These are phyloP conservation scores for Phaonia tiefii DNA, from an alignment of 2,888 invertebrate genomes.

Conservation along the genomic window DNA sequence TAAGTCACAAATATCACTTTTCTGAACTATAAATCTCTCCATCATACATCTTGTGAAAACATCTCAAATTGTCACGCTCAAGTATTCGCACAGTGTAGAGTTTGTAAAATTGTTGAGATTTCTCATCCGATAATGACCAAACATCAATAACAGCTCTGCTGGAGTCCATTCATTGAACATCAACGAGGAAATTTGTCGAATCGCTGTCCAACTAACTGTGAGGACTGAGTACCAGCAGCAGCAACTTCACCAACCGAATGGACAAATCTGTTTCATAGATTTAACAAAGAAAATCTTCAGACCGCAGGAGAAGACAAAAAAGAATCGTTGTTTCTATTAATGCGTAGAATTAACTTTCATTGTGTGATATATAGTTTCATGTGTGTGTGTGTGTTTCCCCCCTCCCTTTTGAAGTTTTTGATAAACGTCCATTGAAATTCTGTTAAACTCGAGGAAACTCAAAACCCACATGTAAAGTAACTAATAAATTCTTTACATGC, in stretches of 20 bases:
- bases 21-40: too few species aligned
- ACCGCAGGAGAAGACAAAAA: background rate
- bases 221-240: too few species aligned
- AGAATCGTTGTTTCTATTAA: slow-evolving; percentile 33
- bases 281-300: slow-evolving; percentile 3
- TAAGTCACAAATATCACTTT: too few species aligned
- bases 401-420: background rate
- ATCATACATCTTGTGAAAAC: too few species aligned
- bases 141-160: too few species aligned
- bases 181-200: too few species aligned
- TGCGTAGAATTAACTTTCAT: slow-evolving; percentile 49
- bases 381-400: background rate
- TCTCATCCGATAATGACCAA: too few species aligned
- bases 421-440: slow-evolving; percentile 41
- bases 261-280: slow-evolving; percentile 41
- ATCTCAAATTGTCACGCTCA: too few species aligned
- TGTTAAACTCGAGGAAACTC: slow-evolving; percentile 48
- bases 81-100: too few species aligned
- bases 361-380: slow-evolving; percentile 24
- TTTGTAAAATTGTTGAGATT: too few species aligned
- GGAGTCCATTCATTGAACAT: too few species aligned
- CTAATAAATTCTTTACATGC: slow-evolving; percentile 41
- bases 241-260: background rate
- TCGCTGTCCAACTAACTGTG: too few species aligned
- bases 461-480: slow-evolving; percentile 35